A percentile compares a stretch with the other conserved stretches of the same genome.
These are phyloP conservation scores for Mercenaria mercenaria DNA, from an alignment of 1,140 invertebrate species.

Conservation along the genomic window DNA sequence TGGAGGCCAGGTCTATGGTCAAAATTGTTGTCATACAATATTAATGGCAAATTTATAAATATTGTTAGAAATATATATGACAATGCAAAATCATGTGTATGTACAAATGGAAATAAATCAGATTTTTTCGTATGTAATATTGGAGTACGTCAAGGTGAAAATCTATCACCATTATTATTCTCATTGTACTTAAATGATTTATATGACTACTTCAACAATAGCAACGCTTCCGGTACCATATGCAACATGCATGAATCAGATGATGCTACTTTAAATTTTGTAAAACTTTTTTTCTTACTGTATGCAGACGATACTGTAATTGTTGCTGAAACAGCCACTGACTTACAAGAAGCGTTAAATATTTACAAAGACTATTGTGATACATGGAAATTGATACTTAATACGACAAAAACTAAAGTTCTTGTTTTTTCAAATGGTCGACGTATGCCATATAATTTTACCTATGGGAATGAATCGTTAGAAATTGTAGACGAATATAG, in stretches of 20 bases:
- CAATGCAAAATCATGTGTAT: slow-evolving; percentile 12
- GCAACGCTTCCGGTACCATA: background rate
- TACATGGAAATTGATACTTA: background rate
- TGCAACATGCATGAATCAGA: background rate
- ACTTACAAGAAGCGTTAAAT: background rate
- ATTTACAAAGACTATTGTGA: background rate
- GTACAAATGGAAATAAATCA: background rate
- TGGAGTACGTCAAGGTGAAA: slow-evolving; percentile 58
- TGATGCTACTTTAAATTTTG: background rate
- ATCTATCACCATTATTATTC: slow-evolving; percentile 53
- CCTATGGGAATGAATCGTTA: background rate
- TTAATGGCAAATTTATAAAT: slow-evolving; percentile 58
- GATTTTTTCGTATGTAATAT: slow-evolving; percentile 43
- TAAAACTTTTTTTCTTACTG: background rate
- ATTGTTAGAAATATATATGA: slow-evolving; percentile 62
- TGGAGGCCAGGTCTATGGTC: background rate
- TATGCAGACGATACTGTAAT: slow-evolving; percentile 54
- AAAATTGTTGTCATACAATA: background rate
- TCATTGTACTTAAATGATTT: slow-evolving; percentile 63
- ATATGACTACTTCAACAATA: background rate
- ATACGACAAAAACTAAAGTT: slow-evolving; percentile 46
- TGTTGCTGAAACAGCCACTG: background rate
- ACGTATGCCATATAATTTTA: background rate
- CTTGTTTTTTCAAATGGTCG: slow-evolving; percentile 11
- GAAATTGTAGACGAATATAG: background rate